A percentile compares a stretch with the other conserved stretches of the same genome.
These are phyloP conservation scores for Mesochorus sp. DNA, from an alignment of 2,888 invertebrate species.

Conservation along the genomic window DNA sequence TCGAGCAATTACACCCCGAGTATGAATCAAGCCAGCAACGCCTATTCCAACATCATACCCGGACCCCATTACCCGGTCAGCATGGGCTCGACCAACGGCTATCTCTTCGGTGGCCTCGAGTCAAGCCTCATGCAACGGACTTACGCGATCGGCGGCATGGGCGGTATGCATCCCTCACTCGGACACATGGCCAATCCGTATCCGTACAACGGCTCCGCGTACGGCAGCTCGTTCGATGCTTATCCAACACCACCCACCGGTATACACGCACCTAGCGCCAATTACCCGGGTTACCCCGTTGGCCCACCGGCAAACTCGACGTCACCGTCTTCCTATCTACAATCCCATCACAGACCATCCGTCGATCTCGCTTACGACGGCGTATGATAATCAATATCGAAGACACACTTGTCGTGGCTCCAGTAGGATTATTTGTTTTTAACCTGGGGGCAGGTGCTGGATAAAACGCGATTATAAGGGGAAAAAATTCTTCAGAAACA, in stretches of 20 bases:
- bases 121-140: constrained; percentile 79
- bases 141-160: constrained; percentile 78
- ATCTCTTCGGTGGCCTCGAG: constrained; percentile 79
- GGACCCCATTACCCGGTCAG: constrained; percentile 81
- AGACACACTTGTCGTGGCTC: neutral
- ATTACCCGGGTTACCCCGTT: constrained; percentile 84
- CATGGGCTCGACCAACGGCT: constrained; percentile 78
- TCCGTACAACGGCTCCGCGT: constrained; percentile 78
- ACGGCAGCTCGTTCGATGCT: constrained; percentile 80
- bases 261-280: constrained; percentile 87
- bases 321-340: constrained; percentile 79
- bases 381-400: constrained; percentile 80
- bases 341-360: constrained; percentile 79
- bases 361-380: constrained; percentile 80
- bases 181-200: constrained; percentile 74
- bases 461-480: too few relatives aligned
- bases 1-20: constrained; percentile 81
- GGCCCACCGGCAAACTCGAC: constrained; percentile 73
- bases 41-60: constrained; percentile 81
- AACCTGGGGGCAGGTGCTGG: too few relatives aligned
- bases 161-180: constrained; percentile 76
- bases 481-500: too few relatives aligned
- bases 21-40: constrained; percentile 74
- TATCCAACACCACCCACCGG: constrained; percentile 83
- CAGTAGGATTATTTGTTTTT: neutral